Conservation (phyloP, 2,797 vertebrate genomes). For the Peromyscus nudipes region DNA sequence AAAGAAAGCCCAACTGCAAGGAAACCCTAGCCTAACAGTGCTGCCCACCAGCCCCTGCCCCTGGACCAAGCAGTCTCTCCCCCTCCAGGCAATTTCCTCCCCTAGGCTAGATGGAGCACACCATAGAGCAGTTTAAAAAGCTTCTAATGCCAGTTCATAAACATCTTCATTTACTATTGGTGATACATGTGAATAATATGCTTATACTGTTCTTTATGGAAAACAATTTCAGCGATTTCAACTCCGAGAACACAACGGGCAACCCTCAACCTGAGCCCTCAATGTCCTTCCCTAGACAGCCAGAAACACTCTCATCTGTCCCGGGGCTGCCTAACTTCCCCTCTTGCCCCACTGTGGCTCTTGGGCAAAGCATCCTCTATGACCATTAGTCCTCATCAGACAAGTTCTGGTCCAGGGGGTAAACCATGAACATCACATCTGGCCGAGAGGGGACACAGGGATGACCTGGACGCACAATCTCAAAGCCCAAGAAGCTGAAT, state of each 20-base stretch:
- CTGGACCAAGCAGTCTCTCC: slow-evolving; percentile 50
- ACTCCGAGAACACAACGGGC: slow-evolving; percentile 88
- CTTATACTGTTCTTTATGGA: slow-evolving; percentile 90
- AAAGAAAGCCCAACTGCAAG: slow-evolving; percentile 69
- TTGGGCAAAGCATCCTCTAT: slow-evolving; percentile 81
- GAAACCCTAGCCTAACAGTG: slow-evolving; percentile 55
- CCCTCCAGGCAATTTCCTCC: slow-evolving; percentile 60
- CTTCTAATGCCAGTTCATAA: slow-evolving; percentile 88
- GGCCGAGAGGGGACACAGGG: slow-evolving; percentile 93
- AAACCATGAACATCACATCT: slow-evolving; percentile 97
- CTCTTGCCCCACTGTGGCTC: slow-evolving; percentile 82
- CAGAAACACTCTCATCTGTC: slow-evolving; percentile 73
- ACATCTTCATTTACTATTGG: slow-evolving; percentile 90
- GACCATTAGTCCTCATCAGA: slow-evolving; percentile 91
- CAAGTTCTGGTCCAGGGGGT: slow-evolving; percentile 94
- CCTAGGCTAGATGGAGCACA: slow-evolving; percentile 80
- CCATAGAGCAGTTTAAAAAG: slow-evolving; percentile 85
- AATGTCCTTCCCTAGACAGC: slow-evolving; percentile 74
- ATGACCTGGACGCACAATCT: slow-evolving; percentile 95
- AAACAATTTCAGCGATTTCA: slow-evolving; percentile 89
- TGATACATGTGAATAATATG: slow-evolving; percentile 89
- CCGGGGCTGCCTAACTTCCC: slow-evolving; percentile 85
- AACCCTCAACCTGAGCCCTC: slow-evolving; percentile 86
- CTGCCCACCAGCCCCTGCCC: slow-evolving; percentile 67
- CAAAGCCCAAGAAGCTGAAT: slow-evolving; percentile 97